phyloP scores from a whole-genome alignment of 2,888 invertebrate genomes.

The Esperia sulphurella region DNA sequence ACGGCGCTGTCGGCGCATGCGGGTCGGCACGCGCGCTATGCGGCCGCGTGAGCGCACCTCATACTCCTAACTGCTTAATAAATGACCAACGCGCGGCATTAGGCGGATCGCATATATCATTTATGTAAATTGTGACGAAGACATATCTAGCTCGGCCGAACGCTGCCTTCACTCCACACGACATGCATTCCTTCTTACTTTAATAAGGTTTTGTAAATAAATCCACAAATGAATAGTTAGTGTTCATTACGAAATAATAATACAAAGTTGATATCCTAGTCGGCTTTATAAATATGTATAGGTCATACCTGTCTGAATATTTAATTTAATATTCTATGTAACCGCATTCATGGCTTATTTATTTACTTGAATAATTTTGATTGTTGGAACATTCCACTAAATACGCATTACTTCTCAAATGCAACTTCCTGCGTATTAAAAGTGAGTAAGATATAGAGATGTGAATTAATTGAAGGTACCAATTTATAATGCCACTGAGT shows the following conservation, averaged over 20 bases:
- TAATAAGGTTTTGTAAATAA: constrained; percentile 51
- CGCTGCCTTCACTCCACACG: constrained; percentile 63
- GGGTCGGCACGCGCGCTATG: constrained; percentile 68
- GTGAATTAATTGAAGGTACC: no score
- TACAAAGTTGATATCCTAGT: constrained; percentile 20
- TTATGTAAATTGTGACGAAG: constrained; percentile 80
- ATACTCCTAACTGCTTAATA: constrained; percentile 62
- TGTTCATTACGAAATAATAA: constrained; percentile 14
- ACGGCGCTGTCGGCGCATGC: constrained; percentile 67
- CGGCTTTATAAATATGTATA: constrained; percentile 19
- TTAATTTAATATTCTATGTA: no score
- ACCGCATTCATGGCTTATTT: no score
- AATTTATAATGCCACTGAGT: no score
- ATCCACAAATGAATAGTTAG: constrained; percentile 46
- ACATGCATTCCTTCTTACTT: constrained; percentile 63
- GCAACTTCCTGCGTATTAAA: no score
- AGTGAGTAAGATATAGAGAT: no score
- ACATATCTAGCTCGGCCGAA: constrained; percentile 68
- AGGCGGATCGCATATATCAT: constrained; percentile 77
- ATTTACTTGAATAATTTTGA: no score
- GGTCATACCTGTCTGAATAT: no score
- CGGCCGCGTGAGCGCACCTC: constrained; percentile 47
- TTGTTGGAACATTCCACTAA: no score
- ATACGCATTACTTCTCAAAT: no score
- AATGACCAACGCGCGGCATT: constrained; percentile 71